Evolutionary conservation across 2,797 vertebrate genomes (phyloP), one percentile per base, ranked within the genome.

Genomic region (Danio tinwini): DNA sequence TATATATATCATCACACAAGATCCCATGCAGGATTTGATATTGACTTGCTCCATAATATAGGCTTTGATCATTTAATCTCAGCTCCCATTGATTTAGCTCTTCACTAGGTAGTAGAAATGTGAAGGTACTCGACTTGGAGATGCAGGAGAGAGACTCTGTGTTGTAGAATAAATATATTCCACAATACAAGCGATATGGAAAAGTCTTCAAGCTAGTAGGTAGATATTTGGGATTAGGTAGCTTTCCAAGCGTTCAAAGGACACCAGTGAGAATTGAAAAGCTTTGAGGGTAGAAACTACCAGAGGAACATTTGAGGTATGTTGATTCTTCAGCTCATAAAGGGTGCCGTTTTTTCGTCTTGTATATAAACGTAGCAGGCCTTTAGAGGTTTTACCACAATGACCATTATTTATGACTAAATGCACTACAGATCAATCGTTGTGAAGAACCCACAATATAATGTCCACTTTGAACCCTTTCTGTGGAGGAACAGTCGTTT

Each of bases 351-450:
- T 76, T 82, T 29, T 29, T 84, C 55, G 63, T 50, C 53, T 71
- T 84, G 83, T 86, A 76, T 75, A 64, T 85, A 47, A 47, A 81
- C 65, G 82, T 86, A 82, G 85, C 78, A 70, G 75, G 53, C 81
- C 67, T 81, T 63, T 82, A 86, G 81, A 83, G 83, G 75, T 76
- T 72, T 58, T 58, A 13, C 69, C 59, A 84, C 81, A 80, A 9
- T 76, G 78, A 73, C 81, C 61, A 73, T 84, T 83, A 86, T 86
- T 86, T 86, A 86, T 86, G 75, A 86, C 61, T 61, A 63, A 76
- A 73, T 84, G 81, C 78, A 82, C 83, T 84, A 83, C 81, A 74
- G 63, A 65, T 47, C 16, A 14, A 62, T 52, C 17, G 63, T 78
- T 68, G 67, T 84, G 75, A 80, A 76, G 12, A 63, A 62, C 80